Evolutionary conservation across 2,113 vertebrate genomes (phyloP).

Genomic region (Pelmatolapia mariae): DNA sequence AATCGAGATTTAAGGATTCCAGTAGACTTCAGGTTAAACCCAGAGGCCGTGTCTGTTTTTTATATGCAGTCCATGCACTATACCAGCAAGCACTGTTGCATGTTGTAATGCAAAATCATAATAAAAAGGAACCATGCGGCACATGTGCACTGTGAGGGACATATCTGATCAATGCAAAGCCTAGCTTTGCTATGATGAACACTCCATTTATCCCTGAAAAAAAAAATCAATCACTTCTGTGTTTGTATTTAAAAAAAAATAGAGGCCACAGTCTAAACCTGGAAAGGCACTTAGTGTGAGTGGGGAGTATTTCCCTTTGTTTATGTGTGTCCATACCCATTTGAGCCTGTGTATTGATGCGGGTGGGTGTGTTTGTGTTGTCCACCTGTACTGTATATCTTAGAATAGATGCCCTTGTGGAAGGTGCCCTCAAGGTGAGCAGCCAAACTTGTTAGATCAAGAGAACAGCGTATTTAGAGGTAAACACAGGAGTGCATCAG

Average conservation of each 20-base stretch:
- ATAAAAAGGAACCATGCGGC: background rate
- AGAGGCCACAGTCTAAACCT: slow-evolving; percentile 22
- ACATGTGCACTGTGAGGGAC: background rate
- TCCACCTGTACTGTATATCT: background rate
- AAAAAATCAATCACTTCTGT: slow-evolving; percentile 61
- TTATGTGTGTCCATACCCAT: background rate
- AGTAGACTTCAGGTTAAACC: background rate
- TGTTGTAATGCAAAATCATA: background rate
- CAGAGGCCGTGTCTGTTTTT: no score
- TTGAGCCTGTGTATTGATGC: background rate
- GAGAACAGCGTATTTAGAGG: slow-evolving; percentile 51
- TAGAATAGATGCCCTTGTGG: slow-evolving; percentile 29
- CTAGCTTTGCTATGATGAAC: slow-evolving; percentile 4
- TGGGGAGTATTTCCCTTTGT: background rate
- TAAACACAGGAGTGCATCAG: slow-evolving; percentile 65
- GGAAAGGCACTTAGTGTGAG: slow-evolving; percentile 65
- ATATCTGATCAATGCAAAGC: slow-evolving; percentile 50
- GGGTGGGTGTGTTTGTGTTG: background rate
- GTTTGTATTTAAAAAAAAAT: background rate
- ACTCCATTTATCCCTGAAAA: slow-evolving; percentile 61
- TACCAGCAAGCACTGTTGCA: background rate
- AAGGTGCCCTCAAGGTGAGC: slow-evolving; percentile 70
- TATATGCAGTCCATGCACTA: background rate
- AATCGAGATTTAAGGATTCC: background rate
- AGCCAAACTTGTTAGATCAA: slow-evolving; percentile 62